Base-by-base conservation (phyloP, 2,797 vertebrate genomes). In the Perodicticus potto region DNA sequence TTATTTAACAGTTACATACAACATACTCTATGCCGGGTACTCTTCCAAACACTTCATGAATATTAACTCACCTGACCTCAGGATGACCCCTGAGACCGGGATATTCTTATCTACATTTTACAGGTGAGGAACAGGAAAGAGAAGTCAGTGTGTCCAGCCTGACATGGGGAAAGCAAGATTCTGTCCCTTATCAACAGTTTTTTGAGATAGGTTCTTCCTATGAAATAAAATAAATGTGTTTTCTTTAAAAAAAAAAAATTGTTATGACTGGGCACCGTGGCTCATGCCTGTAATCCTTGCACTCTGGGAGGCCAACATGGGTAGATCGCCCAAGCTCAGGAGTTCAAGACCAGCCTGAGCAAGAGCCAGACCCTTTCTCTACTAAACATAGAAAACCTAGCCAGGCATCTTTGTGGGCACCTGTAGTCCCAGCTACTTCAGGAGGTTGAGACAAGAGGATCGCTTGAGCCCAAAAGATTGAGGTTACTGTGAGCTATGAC, bases 1-100 rank as follows among this genome's bases (percentile, higher is more conserved):
- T 86, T 90, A 92, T 45, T 96, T 90, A 94, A 53, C 25, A 89
- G 25, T 80, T 88, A 55, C 43, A 55, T 3, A 53, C 55, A 53
- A 63, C 45, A 86, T 55, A 55, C 32, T 74, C 14, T 32, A 63
- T n/a, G 59, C 17, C 43, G 80, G 69, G 43, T 34, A 76, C 19
- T 91, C 74, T 73, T 59, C 2, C n/a, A 69, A 93, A 43, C 9
- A 4, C 81, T 96, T 82, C 81, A 45, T n/a, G 83, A 65, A 67
- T 83, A 72, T 67, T 55, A 84, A 73, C 70, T 91, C 40, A 37
- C 17, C 32, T 49, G 74, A 73, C 53, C 49, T 76, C 27, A 5
- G 57, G 85, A 70, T 1, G 7, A 86, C 72, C 25, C 34, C 0
- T 34, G 34, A 81, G 29, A 8, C 91, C 37, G 59, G 5, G 3